Conservation (phyloP, 2,888 invertebrate species). For the Cantharis rustica region DNA sequence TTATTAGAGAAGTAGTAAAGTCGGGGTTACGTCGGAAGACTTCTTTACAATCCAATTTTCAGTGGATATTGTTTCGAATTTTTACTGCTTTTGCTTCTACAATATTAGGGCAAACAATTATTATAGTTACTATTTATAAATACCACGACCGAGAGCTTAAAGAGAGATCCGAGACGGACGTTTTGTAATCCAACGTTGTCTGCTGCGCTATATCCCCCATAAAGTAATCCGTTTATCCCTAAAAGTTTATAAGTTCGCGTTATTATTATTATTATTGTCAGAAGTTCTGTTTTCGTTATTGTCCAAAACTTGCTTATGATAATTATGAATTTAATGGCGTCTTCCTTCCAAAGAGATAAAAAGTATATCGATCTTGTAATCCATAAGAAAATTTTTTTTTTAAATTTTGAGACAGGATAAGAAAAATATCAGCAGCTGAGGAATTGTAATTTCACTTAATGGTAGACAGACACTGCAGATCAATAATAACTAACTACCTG, state of each 20-base stretch:
- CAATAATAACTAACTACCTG: constrained; percentile 13
- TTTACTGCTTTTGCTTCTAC: background rate
- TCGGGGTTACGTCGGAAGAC: background rate
- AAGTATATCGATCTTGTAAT: background rate
- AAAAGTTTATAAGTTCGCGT: background rate
- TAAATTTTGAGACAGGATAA: background rate
- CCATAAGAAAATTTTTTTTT: background rate
- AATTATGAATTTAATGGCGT: background rate
- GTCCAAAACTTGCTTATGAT: background rate
- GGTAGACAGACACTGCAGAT: constrained; percentile 5
- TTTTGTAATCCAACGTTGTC: background rate
- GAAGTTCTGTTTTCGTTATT: background rate
- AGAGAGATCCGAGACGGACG: background rate
- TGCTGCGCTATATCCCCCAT: background rate
- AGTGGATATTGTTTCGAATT: background rate
- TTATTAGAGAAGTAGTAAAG: background rate
- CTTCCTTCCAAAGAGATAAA: background rate
- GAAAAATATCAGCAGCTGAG: background rate
- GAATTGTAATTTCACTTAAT: constrained; percentile 1
- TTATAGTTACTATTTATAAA: background rate
- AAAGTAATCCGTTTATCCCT: background rate
- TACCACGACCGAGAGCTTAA: background rate
- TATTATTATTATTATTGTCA: background rate
- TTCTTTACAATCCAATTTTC: background rate
- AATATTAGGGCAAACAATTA: background rate